Conservation (phyloP, 2,888 invertebrate genomes). For the Lagria hirta region DNA sequence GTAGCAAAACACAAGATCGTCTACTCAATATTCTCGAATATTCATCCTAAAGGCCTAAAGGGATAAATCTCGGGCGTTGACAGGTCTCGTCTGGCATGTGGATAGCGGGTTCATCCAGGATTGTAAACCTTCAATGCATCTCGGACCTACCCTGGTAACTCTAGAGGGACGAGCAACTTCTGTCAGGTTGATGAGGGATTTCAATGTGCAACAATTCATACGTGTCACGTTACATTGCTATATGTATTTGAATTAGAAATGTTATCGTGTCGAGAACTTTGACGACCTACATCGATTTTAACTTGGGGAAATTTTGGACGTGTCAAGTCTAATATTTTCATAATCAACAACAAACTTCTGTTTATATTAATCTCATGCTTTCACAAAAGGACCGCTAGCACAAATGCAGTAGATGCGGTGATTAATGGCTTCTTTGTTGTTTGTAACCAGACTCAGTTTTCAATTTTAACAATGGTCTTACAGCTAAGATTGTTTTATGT, state of each 20-base stretch:
- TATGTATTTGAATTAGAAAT: constrained; percentile 19
- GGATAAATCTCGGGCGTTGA: constrained; percentile 37
- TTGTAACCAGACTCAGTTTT: constrained; percentile 17
- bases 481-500: constrained; percentile 5
- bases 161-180: constrained; percentile 26
- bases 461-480: constrained; percentile 16
- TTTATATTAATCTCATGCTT: constrained; percentile 10
- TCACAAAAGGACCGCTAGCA: constrained; percentile 8
- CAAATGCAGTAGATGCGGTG: constrained; percentile 6
- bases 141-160: constrained; percentile 30
- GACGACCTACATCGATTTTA: constrained; percentile 6
- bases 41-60: constrained; percentile 31
- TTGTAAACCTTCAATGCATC: constrained; percentile 31
- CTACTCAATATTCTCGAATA: constrained; percentile 36
- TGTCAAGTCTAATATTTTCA: no score
- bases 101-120: constrained; percentile 30
- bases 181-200: constrained; percentile 36
- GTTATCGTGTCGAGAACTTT: constrained; percentile 7
- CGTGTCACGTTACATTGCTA: constrained; percentile 29
- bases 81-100: constrained; percentile 34
- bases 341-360: background rate
- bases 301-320: no score
- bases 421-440: constrained; percentile 15
- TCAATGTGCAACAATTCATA: constrained; percentile 35
- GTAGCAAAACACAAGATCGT: constrained; percentile 21